Conservation (phyloP, 2,888 invertebrate species). For the Nemoura dubitans region DNA sequence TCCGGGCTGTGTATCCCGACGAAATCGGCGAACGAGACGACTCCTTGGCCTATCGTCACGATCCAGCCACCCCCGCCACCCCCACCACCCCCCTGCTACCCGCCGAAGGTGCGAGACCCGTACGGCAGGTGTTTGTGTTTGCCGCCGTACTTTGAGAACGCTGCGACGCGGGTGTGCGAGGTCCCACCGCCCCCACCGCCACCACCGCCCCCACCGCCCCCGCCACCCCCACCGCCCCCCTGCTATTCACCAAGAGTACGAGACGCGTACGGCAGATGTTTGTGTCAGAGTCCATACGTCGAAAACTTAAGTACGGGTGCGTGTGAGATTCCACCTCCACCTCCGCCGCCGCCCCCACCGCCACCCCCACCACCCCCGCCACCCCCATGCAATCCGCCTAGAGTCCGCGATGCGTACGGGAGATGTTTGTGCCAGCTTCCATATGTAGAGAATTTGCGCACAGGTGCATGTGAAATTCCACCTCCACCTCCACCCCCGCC, state of each 20-base stretch:
- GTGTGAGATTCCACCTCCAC: neutral
- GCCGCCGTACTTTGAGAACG: neutral
- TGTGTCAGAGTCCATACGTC: too few species aligned
- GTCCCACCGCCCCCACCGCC: neutral
- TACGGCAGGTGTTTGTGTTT: conserved; percentile 3
- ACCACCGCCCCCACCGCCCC: neutral
- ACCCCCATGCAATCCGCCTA: neutral
- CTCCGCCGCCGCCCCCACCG: neutral
- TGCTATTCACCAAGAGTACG: neutral
- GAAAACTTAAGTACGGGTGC: too few species aligned
- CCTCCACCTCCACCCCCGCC: neutral
- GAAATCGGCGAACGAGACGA: too few species aligned
- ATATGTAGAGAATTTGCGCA: too few species aligned
- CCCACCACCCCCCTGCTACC: neutral
- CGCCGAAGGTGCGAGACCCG: neutral
- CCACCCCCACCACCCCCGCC: conserved; percentile 1
- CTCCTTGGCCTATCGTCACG: neutral
- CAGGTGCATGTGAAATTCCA: too few species aligned
- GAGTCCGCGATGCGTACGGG: too few species aligned
- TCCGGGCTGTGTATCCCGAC: too few species aligned
- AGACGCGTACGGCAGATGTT: too few species aligned
- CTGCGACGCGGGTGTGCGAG: neutral
- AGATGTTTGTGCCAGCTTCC: too few species aligned
- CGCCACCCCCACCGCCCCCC: neutral
- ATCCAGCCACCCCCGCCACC: conserved; percentile 4